Evolutionary conservation across 2,113 vertebrate species (phyloP).

Genomic region (Bubo scandiacus): DNA sequence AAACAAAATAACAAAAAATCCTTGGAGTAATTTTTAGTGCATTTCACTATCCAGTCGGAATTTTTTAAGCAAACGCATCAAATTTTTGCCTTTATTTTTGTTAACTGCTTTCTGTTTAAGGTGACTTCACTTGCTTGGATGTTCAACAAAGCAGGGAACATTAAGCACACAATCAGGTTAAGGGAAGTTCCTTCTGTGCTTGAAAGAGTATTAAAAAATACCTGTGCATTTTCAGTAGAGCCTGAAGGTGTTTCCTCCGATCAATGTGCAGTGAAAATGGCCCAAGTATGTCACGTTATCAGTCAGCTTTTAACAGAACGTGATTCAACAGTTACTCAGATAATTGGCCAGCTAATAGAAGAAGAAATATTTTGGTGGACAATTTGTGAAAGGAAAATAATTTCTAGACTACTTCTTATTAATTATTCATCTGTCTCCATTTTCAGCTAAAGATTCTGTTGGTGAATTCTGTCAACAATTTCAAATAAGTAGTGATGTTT

Average conservation of each 20-base stretch:
- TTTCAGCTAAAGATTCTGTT: neutral
- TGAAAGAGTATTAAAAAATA: neutral
- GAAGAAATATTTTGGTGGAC: neutral
- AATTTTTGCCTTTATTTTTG: neutral
- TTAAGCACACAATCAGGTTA: neutral
- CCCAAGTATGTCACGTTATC: fast-evolving
- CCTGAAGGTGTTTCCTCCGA: neutral
- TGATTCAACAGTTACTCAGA: neutral
- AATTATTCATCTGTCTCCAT: neutral
- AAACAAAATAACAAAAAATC: neutral
- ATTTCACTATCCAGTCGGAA: neutral
- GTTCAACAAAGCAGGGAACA: neutral
- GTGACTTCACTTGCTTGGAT: neutral
- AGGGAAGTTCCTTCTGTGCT: neutral
- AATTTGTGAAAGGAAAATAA: neutral
- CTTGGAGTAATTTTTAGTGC: neutral
- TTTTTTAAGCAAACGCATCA: neutral
- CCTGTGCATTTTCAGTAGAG: neutral
- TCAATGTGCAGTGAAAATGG: neutral
- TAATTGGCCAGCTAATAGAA: neutral
- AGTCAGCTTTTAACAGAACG: neutral
- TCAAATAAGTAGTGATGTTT: neutral
- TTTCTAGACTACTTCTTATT: neutral
- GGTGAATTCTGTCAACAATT: neutral
- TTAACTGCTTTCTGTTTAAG: neutral